Percentiles rank a stretch among this genome's conserved stretches.
These are phyloP conservation scores for Ctenoplectra terminalis DNA, from an alignment of 1,140 invertebrate genomes.

Conservation along the genomic window DNA sequence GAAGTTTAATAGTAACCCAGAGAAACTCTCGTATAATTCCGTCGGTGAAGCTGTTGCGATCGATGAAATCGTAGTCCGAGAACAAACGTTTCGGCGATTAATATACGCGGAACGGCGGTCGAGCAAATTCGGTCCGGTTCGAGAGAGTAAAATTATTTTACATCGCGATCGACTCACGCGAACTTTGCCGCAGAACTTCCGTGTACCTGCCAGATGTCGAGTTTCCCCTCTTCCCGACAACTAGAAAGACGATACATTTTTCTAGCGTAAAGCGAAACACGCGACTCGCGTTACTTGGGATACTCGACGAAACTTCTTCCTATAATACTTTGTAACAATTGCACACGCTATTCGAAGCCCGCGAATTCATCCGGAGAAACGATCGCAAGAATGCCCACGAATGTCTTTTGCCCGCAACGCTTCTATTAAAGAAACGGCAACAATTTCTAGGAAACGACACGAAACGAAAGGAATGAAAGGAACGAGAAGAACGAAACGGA, in stretches of 20 bases:
- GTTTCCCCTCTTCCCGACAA: background rate
- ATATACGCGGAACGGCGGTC: background rate
- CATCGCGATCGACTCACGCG: conserved; percentile 9
- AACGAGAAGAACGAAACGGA: too few species aligned
- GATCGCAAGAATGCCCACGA: background rate
- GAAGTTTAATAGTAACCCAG: background rate
- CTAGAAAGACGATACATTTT: conserved; percentile 20
- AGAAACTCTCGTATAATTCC: background rate
- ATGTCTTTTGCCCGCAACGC: background rate
- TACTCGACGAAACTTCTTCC: background rate
- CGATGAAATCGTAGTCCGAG: background rate
- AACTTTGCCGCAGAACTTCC: conserved; percentile 12
- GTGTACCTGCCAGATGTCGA: background rate
- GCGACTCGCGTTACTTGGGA: conserved; percentile 3
- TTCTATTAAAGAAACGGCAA: background rate
- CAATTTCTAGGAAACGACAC: background rate
- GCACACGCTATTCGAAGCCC: background rate
- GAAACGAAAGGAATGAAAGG: background rate
- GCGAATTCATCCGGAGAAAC: background rate
- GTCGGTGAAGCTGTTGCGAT: background rate
- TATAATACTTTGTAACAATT: background rate
- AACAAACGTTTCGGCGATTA: background rate
- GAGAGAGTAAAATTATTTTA: conserved; percentile 27
- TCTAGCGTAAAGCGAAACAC: conserved; percentile 15
- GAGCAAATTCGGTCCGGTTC: background rate